Conservation (phyloP, 2,113 vertebrate genomes). For the Eira barbara region DNA sequence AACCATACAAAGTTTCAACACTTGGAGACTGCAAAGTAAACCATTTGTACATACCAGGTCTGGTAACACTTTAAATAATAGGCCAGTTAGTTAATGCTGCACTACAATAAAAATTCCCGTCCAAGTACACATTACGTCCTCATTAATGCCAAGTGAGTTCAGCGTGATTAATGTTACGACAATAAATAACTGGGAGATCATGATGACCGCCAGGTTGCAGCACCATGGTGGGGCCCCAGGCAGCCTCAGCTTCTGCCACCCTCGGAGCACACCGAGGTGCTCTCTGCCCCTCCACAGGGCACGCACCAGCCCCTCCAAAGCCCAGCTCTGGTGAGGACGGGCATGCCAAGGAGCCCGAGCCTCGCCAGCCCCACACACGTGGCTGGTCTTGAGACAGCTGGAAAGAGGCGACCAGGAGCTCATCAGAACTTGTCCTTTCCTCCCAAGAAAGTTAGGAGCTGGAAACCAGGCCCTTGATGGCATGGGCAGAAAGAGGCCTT, state of each 20-base stretch:
- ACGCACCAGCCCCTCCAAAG: not conserved
- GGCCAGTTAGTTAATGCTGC: constrained; percentile 87
- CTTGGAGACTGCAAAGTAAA: constrained; percentile 86
- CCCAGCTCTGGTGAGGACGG: not conserved
- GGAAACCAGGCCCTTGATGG: not conserved
- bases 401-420: not conserved
- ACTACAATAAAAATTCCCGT: constrained; percentile 86
- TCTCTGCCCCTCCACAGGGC: not conserved
- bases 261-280: not conserved
- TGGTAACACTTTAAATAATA: constrained; percentile 90
- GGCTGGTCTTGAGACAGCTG: not conserved
- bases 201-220: constrained; percentile 71
- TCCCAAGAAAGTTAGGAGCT: not conserved
- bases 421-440: not conserved
- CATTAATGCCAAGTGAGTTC: constrained; percentile 87
- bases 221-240: constrained; percentile 69
- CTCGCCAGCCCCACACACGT: not conserved
- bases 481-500: not conserved
- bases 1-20: constrained; percentile 86
- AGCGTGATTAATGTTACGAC: constrained; percentile 87
- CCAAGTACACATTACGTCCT: constrained; percentile 85
- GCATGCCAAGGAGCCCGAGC: not conserved
- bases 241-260: not conserved
- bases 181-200: constrained; percentile 83
- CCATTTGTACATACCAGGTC: constrained; percentile 89